These are phyloP conservation scores for Oreamnos americanus DNA, from an alignment of 2,113 vertebrate species.

Conservation along the genomic window DNA sequence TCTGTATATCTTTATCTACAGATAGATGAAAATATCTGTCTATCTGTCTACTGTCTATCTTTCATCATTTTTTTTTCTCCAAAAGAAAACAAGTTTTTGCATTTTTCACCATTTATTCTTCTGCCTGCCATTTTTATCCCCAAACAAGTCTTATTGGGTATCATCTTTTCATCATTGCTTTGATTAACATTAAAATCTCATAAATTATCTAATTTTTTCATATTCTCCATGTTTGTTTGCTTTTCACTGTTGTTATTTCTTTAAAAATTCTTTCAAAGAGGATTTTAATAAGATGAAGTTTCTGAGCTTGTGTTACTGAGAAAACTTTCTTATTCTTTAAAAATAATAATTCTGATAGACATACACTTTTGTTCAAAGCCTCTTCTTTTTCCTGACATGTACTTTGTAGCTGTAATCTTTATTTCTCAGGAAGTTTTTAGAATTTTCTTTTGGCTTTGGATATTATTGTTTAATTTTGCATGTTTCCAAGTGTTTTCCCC, in stretches of 20 bases:
- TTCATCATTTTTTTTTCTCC: background rate
- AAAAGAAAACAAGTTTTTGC: background rate
- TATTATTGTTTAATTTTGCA: background rate
- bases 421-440: background rate
- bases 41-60: background rate
- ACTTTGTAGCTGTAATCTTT: background rate
- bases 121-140: background rate
- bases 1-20: background rate
- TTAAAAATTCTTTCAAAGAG: background rate
- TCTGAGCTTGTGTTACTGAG: background rate
- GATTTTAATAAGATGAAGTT: background rate
- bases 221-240: background rate
- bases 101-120: background rate
- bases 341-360: background rate
- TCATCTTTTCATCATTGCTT: background rate
- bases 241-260: background rate
- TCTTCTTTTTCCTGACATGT: background rate
- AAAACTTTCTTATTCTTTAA: background rate
- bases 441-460: background rate
- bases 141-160: background rate
- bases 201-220: background rate
- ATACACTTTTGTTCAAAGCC: background rate
- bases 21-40: background rate
- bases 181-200: background rate
- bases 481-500: background rate